Conservation (phyloP, 1,140 invertebrate genomes). For the Pogonus chalceus region DNA sequence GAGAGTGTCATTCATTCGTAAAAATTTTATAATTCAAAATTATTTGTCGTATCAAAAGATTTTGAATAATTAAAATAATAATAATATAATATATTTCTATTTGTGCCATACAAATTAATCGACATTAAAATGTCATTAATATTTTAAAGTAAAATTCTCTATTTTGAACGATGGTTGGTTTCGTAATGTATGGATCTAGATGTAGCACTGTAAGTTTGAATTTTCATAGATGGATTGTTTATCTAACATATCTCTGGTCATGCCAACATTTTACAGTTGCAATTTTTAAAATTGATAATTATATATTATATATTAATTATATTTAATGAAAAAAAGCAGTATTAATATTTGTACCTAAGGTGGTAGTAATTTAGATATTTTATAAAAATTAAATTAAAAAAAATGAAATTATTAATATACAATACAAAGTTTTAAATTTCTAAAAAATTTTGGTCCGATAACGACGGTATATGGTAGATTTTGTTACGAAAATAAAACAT, state of each 20-base stretch:
- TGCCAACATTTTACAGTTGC: slow-evolving; percentile 5
- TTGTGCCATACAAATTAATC: slow-evolving; percentile 4
- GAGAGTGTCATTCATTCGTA: slow-evolving; percentile 8
- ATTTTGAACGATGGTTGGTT: slow-evolving; percentile 7
- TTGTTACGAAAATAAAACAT: slow-evolving; percentile 26
- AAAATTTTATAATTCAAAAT: not conserved
- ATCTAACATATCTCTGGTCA: slow-evolving; percentile 6
- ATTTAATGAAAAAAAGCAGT: slow-evolving; percentile 29
- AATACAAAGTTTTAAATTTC: slow-evolving; percentile 33
- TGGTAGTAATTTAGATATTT: slow-evolving; percentile 35
- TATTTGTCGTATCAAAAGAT: slow-evolving; percentile 3
- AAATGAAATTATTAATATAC: slow-evolving; percentile 17
- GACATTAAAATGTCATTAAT: slow-evolving; percentile 2
- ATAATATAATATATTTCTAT: slow-evolving; percentile 4
- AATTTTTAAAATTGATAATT: slow-evolving; percentile 7
- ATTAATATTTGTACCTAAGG: slow-evolving; percentile 37
- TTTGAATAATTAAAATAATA: not conserved
- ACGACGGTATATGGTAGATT: slow-evolving; percentile 22
- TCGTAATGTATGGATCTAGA: slow-evolving; percentile 9
- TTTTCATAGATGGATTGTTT: slow-evolving; percentile 11
- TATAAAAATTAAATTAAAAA: slow-evolving; percentile 25
- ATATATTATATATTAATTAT: slow-evolving; percentile 6
- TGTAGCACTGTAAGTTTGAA: slow-evolving; percentile 11
- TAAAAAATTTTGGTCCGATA: slow-evolving; percentile 25
- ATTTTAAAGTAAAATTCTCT: not conserved